These are phyloP conservation scores for Pogonognathellus flavescens DNA, from an alignment of 1,140 invertebrate genomes.

Conservation along the genomic window DNA sequence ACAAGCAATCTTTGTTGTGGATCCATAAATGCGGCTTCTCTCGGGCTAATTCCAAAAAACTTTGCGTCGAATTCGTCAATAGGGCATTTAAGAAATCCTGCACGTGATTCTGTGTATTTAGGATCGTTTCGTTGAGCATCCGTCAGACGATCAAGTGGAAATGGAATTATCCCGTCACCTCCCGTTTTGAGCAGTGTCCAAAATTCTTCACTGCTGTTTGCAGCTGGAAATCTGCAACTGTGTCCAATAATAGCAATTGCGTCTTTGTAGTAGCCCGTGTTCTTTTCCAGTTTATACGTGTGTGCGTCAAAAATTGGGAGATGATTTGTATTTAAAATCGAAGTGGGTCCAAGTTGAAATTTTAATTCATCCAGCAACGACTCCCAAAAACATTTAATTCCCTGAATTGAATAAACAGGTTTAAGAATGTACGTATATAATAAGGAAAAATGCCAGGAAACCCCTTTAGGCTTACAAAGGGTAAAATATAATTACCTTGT, in stretches of 20 bases:
- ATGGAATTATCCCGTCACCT: neutral
- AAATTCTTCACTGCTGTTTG: neutral
- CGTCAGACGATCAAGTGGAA: neutral
- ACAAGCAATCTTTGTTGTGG: too few relatives aligned
- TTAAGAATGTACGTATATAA: too few relatives aligned
- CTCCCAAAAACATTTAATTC: neutral
- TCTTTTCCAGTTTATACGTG: neutral
- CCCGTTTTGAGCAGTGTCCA: neutral
- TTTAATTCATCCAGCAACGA: neutral
- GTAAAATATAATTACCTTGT: too few relatives aligned
- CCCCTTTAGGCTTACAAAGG: too few relatives aligned
- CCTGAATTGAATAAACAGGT: too few relatives aligned
- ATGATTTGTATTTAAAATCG: neutral
- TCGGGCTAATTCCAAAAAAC: too few relatives aligned
- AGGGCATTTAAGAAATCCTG: neutral
- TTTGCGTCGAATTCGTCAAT: too few relatives aligned
- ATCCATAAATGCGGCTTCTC: too few relatives aligned
- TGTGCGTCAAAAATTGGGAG: too few relatives aligned
- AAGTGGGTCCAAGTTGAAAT: neutral
- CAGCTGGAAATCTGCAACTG: neutral
- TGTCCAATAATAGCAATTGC: neutral
- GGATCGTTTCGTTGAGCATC: neutral
- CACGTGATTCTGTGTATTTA: neutral
- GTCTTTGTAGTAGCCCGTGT: neutral
- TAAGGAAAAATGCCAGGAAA: too few relatives aligned